Base-by-base conservation (phyloP, 1,140 invertebrate species). In the Propsilocerus akamusi region DNA sequence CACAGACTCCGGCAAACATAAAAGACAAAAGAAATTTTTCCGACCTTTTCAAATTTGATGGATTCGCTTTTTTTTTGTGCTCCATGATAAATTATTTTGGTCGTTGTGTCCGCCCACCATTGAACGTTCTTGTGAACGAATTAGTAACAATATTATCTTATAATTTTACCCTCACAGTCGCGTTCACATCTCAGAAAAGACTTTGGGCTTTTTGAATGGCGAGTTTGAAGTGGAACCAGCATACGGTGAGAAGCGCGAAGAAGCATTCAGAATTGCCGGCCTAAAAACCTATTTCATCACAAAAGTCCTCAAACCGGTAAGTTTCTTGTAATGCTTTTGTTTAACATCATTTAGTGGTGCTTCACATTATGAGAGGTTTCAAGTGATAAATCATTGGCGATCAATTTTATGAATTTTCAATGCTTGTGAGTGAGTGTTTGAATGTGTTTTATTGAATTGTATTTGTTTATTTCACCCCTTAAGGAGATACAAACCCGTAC, bases 211-310 rank as follows among this genome's bases (percentile, higher is more conserved):
- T 61, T 71, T 98, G 25, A 85, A 86, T 57, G 86, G 83, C 5
- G 86, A 95, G 63, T 98, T 96, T 62, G 88, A 95, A 69, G 89
- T 95, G 46, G 92, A 96, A 63, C 83, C 88, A 1, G 93, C 86
- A 0, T 82, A 85, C 57, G 93, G 92, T 1, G 91, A 93, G 59
- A 77, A 84, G 51, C 68, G 90, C 25, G 82, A 94, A 66, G 84
- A 96, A 71, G 78, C 83, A 53, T 69, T 97, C 26, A 72, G 86
- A 37, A 81, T 86, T 56, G 86, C 90, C 17, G 85, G 86, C 34
- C 75, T 95, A 53, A 84, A 86, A 65, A 95, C 91, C 0, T 95
- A 83, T 68, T 91, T 95, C 61, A 94, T 96, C 49, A 83, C 83
- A 2, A 78, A 78, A 58, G 83, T 89, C 26, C 65, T 91, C 11